Conservation (phyloP, 2,888 invertebrate species). For the Schizaphis graminum region DNA sequence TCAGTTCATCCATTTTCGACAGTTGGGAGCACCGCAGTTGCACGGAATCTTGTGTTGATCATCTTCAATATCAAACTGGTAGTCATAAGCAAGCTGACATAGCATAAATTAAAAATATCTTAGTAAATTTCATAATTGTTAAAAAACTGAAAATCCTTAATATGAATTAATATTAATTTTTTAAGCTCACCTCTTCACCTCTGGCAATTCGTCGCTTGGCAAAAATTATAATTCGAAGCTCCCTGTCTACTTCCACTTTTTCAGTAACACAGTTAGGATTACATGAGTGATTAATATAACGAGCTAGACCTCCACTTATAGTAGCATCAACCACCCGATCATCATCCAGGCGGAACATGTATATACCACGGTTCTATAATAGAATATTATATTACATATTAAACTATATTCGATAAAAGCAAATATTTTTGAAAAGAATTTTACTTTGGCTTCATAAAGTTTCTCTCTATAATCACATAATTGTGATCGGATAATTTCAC, state of each 20-base stretch:
- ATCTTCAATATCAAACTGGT: constrained; percentile 99
- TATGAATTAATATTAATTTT: background rate
- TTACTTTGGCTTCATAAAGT: constrained; percentile 90
- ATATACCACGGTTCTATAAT: constrained; percentile 91
- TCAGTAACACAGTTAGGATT: constrained; percentile 99
- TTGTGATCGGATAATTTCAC: constrained; percentile 97
- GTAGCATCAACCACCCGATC: constrained; percentile 98
- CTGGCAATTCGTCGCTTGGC: constrained; percentile 94
- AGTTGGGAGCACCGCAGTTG: constrained; percentile 98
- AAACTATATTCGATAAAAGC: constrained; percentile 8
- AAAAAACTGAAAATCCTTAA: background rate
- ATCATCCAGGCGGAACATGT: constrained; percentile 99
- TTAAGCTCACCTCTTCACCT: constrained; percentile 90
- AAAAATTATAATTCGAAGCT: constrained; percentile 96
- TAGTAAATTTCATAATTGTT: constrained; percentile 27
- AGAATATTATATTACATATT: constrained; percentile 44
- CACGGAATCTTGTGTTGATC: constrained; percentile 99
- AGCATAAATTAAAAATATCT: background rate
- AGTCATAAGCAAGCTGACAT: constrained; percentile 88
- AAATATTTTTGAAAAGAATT: background rate
- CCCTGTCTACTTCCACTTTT: constrained; percentile 95
- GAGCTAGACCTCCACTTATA: constrained; percentile 93
- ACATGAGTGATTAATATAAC: constrained; percentile 99
- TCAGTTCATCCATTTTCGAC: constrained; percentile 99
- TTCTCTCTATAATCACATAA: constrained; percentile 95